Base-by-base conservation (phyloP, 2,797 vertebrate species). In the Gastrophryne carolinensis region DNA sequence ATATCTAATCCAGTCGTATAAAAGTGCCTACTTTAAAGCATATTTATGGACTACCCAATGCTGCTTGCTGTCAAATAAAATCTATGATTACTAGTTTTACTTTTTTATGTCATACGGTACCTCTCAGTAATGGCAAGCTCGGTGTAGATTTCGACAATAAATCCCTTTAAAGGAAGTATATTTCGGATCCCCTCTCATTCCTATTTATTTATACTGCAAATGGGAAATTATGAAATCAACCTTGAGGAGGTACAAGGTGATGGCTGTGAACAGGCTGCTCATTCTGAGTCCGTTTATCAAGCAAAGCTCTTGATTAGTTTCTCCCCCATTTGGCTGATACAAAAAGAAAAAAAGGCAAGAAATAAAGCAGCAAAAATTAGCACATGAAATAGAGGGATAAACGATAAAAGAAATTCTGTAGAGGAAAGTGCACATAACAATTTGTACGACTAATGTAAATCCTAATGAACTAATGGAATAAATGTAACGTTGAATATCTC, bases 141-240 rank as follows among this genome's bases (percentile, higher is more conserved):
- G 19, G 32, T 52, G 57, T 49, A 41, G 17, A 50, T 15, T 19
- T 56, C 23, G 49, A 29, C 49, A 10, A 32, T 70, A 39, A 70
- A 70, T 70, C 73, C 50, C 26, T 68, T 76, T 52, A 24, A 61
- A 19, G 24, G 56, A 69, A 56, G 13, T 23, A 34, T 29, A 41
- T 60, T 62, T 56, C 57, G 39, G n/a, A 41, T 19, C 60, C 78
- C 13, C 4, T 23, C 54, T 72, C 34, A 56, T 76, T 78, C 63
- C 63, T 24, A 52, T 80, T 75, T 35, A 80, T 80, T 85, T 80
- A 50, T 79, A 75, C 24, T 72, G 64, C 81, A 75, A 56, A 41
- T 75, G 73, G 75, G 71, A 81, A 82, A 79, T 47, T n/a, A 17
- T 57, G 64, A 61, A 50, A 37, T 78, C 61, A 80, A 0, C 62